Conservation (phyloP, 2,888 invertebrate species). For the Drosophila gaucha region DNA sequence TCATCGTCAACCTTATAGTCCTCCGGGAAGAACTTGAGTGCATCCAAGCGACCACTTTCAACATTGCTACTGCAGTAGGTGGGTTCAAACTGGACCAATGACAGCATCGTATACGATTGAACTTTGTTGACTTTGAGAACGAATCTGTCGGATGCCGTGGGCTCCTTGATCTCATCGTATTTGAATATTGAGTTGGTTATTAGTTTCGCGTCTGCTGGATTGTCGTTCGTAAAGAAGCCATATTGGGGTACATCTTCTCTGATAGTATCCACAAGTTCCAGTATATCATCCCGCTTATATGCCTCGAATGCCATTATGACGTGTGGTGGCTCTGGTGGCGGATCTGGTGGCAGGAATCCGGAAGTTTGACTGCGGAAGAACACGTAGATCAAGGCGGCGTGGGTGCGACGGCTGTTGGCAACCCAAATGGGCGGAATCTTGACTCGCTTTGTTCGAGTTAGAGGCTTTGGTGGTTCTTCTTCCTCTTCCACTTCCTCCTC, state of each 20-base stretch:
- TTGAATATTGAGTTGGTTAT: conserved; percentile 88
- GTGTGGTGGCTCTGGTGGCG: conserved; percentile 88
- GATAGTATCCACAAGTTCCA: conserved; percentile 85
- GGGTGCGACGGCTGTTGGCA: conserved; percentile 86
- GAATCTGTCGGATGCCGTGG: conserved; percentile 86
- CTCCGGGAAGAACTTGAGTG: conserved; percentile 89
- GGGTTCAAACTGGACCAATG: conserved; percentile 88
- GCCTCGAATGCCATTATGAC: conserved; percentile 89
- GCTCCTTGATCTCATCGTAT: conserved; percentile 84
- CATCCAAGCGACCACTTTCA: conserved; percentile 88
- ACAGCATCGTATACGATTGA: conserved; percentile 87
- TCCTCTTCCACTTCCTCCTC: conserved; percentile 54
- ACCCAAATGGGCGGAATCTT: conserved; percentile 86
- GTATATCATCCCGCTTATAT: conserved; percentile 88
- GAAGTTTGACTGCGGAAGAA: conserved; percentile 85
- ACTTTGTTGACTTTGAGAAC: conserved; percentile 89
- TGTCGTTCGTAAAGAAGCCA: conserved; percentile 89
- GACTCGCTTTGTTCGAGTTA: conserved; percentile 69
- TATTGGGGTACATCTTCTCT: conserved; percentile 87
- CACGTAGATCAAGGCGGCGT: conserved; percentile 86
- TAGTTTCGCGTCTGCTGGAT: conserved; percentile 86
- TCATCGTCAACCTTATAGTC: conserved; percentile 85
- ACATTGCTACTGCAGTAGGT: conserved; percentile 89
- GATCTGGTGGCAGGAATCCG: conserved; percentile 87
- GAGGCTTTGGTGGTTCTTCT: conserved; percentile 47